Evolutionary conservation across 2,113 vertebrate species (phyloP), one percentile per base, ranked within the genome.

Genomic region (Seriola aureovittata): DNA sequence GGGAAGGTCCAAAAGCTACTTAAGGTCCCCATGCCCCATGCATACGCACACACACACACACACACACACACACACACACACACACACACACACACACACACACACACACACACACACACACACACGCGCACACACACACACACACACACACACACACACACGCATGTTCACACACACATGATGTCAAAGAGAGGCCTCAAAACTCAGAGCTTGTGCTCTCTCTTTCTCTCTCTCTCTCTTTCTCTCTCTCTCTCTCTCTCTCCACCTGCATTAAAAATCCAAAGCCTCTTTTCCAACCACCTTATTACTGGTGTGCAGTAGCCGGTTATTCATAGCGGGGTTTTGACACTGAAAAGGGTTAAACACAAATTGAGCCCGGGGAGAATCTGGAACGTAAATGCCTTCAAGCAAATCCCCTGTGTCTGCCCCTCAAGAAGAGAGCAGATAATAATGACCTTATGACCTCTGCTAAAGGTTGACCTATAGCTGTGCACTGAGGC

Each of bases 341-440:
- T 73, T 83, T 78, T 64, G 68, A 60, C 36, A 72, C 59, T 71
- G 78, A 85, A 84, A 77, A 71, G 82, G 58, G 86, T 90, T 89
- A 84, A 91, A 78, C 60, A 81, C 80, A 85, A 70, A 81, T 5
- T 78, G 79, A 90, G 84, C 71, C 67, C 63, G 58, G 32, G 75
- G 46, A 82, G 77, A 71, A 69, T n/a, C 58, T 50, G 1, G 34
- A 14, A 52, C 68, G 77, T 64, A 66, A 85, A 86, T 8, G 19
- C 62, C 29, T 82, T 71, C 55, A 68, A 34, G 48, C 72, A 92
- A 89, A 91, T 88, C 85, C 57, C 13, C 3, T 16, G 64, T 32
- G 78, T 78, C 68, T 16, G 23, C 12, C 80, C 46, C 75, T 76
- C 44, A 74, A 80, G 78, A 58, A 81, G 65, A 77, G 48, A 68